These are phyloP conservation scores for Beris morrisii DNA, from an alignment of 2,888 invertebrate species.

Conservation along the genomic window DNA sequence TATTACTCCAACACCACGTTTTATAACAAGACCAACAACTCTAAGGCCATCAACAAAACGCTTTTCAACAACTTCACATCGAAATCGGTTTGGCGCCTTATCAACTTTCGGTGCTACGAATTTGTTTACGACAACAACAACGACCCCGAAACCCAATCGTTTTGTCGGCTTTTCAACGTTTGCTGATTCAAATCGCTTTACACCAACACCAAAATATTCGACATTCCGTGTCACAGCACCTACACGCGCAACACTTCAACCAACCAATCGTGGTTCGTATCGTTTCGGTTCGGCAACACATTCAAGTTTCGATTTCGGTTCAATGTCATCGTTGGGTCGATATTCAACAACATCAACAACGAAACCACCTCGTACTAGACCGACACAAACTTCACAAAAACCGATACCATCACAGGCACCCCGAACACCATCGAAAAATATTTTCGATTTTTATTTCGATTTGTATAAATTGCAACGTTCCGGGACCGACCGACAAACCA, in stretches of 20 bases:
- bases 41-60: conserved; percentile 12
- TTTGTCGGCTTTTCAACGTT: too few relatives aligned
- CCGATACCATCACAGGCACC: background rate
- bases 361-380: background rate
- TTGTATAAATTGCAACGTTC: conserved; percentile 24
- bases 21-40: conserved; percentile 5
- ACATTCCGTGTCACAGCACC: too few relatives aligned
- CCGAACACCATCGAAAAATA: conserved; percentile 6
- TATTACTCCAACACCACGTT: too few relatives aligned
- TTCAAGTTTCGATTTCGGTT: too few relatives aligned
- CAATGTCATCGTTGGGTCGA: background rate
- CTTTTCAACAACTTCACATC: conserved; percentile 18
- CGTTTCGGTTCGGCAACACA: too few relatives aligned
- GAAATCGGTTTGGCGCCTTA: conserved; percentile 13
- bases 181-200: too few relatives aligned
- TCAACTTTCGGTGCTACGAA: conserved; percentile 22
- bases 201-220: too few relatives aligned
- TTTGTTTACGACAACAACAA: conserved; percentile 9
- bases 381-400: background rate
- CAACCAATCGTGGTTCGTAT: too few relatives aligned
- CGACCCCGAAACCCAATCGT: too few relatives aligned
- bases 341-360: conserved; percentile 18
- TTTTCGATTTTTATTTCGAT: conserved; percentile 33
- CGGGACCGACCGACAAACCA: background rate
- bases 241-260: too few relatives aligned